Evolutionary conservation across 92 coral and sea anemone species (phyloP).

Genomic region (Siderastrea siderea): DNA sequence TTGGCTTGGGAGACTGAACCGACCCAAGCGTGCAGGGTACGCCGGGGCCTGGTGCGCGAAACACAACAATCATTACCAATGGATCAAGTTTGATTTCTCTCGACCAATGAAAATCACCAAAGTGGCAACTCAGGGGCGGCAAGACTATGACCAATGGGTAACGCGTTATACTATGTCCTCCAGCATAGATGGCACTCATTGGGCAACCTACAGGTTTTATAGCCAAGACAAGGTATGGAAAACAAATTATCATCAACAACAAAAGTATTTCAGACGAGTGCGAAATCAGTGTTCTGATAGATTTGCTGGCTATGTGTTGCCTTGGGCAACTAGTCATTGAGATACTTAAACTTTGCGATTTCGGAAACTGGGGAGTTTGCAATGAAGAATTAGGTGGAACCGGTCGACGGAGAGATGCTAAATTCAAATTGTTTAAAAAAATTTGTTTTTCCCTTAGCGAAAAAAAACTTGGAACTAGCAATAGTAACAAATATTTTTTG

Average conservation of each 20-base stretch:
- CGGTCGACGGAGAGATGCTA: too few relatives aligned
- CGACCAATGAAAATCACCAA: slow-evolving; percentile 55
- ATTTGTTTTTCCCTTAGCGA: too few relatives aligned
- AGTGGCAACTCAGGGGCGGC: slow-evolving; percentile 73
- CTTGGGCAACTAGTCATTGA: too few relatives aligned
- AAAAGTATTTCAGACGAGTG: too few relatives aligned
- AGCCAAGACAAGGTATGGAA: slow-evolving; percentile 62
- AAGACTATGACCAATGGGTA: slow-evolving; percentile 48
- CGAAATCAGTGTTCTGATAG: too few relatives aligned
- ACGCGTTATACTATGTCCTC: slow-evolving; percentile 50
- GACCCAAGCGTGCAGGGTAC: slow-evolving; percentile 47
- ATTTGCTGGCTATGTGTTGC: too few relatives aligned
- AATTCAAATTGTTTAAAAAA: too few relatives aligned
- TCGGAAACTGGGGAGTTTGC: too few relatives aligned
- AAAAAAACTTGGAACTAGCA: too few relatives aligned
- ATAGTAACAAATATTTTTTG: too few relatives aligned
- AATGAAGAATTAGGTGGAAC: too few relatives aligned
- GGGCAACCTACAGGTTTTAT: slow-evolving; percentile 55
- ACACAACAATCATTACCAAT: slow-evolving; percentile 60
- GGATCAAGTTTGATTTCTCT: slow-evolving; percentile 68
- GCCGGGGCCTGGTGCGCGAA: slow-evolving; percentile 74
- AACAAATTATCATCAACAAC: not conserved
- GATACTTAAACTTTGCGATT: too few relatives aligned
- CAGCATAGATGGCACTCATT: slow-evolving; percentile 73
- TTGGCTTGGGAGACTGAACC: slow-evolving; percentile 76